Evolutionary conservation across 2,113 vertebrate genomes (phyloP).

Genomic region (Origma solitaria): DNA sequence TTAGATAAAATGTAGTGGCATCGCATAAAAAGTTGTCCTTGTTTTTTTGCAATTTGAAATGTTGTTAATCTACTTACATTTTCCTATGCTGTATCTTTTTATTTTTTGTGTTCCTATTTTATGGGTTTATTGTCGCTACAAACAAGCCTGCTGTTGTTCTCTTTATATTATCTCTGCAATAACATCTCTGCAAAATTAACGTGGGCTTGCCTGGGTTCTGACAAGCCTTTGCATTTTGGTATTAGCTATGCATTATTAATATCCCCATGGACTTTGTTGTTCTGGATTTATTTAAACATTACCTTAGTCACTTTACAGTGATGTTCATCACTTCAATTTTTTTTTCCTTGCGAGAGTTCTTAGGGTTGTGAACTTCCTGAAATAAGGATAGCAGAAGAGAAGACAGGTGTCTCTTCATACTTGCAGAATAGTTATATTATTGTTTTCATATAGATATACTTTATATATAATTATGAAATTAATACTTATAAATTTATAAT

Average conservation of each 20-base stretch:
- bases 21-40: neutral
- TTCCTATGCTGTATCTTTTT: neutral
- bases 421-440: neutral
- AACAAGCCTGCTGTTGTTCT: neutral
- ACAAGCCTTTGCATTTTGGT: neutral
- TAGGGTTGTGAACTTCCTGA: neutral
- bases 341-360: neutral
- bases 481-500: rapidly evolving
- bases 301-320: neutral
- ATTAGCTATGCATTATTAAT: neutral
- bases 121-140: neutral
- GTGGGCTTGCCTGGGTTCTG: neutral
- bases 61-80: neutral
- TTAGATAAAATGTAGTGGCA: no score
- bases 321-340: rapidly evolving
- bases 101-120: neutral
- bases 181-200: neutral
- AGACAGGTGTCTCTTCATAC: neutral
- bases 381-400: neutral
- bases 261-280: neutral
- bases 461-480: neutral
- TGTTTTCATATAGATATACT: neutral
- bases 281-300: neutral
- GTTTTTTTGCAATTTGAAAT: neutral
- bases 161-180: neutral